These are phyloP conservation scores for Rhorus exstirpatorius DNA, from an alignment of 2,888 invertebrate species.

Conservation along the genomic window DNA sequence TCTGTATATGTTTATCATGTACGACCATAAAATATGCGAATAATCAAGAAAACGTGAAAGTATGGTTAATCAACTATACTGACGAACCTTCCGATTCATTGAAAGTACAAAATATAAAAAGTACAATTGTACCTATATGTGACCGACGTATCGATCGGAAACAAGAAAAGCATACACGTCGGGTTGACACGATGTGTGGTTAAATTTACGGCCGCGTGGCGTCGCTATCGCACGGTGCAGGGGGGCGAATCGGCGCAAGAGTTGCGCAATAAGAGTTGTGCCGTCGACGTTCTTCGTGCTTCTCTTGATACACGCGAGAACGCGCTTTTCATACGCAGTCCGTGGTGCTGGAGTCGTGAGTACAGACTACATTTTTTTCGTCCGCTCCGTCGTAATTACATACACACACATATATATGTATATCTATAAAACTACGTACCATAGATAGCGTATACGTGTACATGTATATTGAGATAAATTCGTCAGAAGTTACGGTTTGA, in stretches of 20 bases:
- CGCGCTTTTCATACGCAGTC: conserved; percentile 75
- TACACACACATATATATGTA: conserved; percentile 24
- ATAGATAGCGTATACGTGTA: conserved; percentile 21
- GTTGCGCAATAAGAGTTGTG: conserved; percentile 46
- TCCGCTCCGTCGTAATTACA: conserved; percentile 72
- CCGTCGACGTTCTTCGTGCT: conserved; percentile 18
- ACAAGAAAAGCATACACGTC: not conserved
- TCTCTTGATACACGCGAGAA: conserved; percentile 33
- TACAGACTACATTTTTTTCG: conserved; percentile 73
- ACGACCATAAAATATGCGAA: too few relatives aligned
- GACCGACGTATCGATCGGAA: not conserved
- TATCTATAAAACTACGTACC: not conserved
- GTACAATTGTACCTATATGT: not conserved
- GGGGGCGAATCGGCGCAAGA: conserved; percentile 26
- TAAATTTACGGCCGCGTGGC: not conserved
- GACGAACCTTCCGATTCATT: too few relatives aligned
- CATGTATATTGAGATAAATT: conserved; percentile 18
- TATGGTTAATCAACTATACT: too few relatives aligned
- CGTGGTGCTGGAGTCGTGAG: conserved; percentile 79
- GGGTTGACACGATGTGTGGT: not conserved
- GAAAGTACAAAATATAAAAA: too few relatives aligned
- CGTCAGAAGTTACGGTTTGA: conserved; percentile 44
- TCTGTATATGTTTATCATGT: too few relatives aligned
- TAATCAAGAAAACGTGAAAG: too few relatives aligned
- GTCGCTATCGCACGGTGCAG: conserved; percentile 28